Base-by-base conservation (phyloP, 2,888 invertebrate species). In the Sesia apiformis region DNA sequence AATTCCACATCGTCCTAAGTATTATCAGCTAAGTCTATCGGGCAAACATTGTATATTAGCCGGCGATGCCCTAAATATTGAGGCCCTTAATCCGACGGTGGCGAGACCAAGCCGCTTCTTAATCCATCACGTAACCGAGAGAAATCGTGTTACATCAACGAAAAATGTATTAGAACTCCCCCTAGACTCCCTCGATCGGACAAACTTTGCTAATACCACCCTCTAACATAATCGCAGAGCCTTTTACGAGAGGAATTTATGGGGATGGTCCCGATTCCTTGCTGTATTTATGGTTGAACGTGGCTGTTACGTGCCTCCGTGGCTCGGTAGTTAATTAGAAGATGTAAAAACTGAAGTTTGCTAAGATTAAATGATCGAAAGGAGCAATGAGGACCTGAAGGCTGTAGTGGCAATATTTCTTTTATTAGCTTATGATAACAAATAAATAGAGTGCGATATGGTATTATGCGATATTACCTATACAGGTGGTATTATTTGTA, bases 61-160 rank as follows among this genome's bases (percentile, higher is more conserved):
- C 65, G 63, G 75, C 75, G 77, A 81, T 85, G 81, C 78, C 80
- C 83, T 81, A 83, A 89, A 86, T 84, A 87, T 86, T 74, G 80
- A 79, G 78, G 72, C 74, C 73, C 72, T 81, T 87, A 88, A 88
- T 88, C 88, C 84, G 69, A 61, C 75, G 78, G 79, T 75, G 82
- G 81, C 76, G 81, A 82, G 79, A 82, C 78, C 79, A 78, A 81
- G 82, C 74, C 78, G 73, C 78, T 80, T 80, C 85, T 88, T 90
- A 90, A 90, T 90, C 90, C 89, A 88, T 90, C 90, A 90, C 90
- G 90, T 90, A 90, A 89, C 85, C 81, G 82, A 81, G 81, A 85
- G 88, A 90, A 90, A 90, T 89, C 89, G 89, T 88, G 90, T 90
- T 89, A 90, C 89, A 90, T 90, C 89, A 88, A 90, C 90, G 90